Percentiles rank a stretch among this genome's conserved stretches.
Evolutionary conservation across 2,113 vertebrate species (phyloP).

Genomic region (Xyliphius kryptos): DNA sequence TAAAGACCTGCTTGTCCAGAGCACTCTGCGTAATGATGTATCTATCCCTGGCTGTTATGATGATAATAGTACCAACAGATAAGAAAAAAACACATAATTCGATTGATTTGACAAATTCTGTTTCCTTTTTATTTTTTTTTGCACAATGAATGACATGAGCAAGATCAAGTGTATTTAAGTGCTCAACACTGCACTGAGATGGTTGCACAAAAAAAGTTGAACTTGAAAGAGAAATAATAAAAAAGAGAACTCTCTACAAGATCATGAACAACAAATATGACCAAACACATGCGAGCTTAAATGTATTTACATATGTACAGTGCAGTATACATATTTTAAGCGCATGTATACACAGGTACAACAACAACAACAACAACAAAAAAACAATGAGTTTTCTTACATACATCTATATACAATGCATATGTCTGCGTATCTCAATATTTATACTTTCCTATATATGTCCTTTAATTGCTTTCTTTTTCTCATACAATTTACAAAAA

Average conservation of each 20-base stretch:
- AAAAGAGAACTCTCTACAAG: slow-evolving; percentile 82
- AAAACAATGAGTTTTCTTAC: slow-evolving; percentile 44
- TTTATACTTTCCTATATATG: slow-evolving; percentile 69
- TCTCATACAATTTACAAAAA: slow-evolving; percentile 99
- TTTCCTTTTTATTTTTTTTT: slow-evolving; percentile 90
- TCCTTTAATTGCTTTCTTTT: slow-evolving; percentile 75
- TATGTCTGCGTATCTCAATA: slow-evolving; percentile 71
- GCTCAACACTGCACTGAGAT: slow-evolving; percentile 94
- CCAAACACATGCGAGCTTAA: slow-evolving; percentile 92
- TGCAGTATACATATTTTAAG: slow-evolving; percentile 70
- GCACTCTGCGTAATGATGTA: too few species aligned
- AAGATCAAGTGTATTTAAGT: slow-evolving; percentile 97
- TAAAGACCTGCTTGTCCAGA: too few species aligned
- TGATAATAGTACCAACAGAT: too few species aligned
- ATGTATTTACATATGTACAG: slow-evolving; percentile 75
- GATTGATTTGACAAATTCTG: slow-evolving; percentile 71
- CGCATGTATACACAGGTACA: slow-evolving; percentile 59
- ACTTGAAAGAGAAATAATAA: slow-evolving; percentile 67
- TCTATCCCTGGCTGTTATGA: too few species aligned
- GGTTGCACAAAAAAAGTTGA: slow-evolving; percentile 96
- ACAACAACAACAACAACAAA: too few species aligned
- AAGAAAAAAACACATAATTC: too few species aligned
- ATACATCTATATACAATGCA: slow-evolving; percentile 72
- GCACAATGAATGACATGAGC: slow-evolving; percentile 99
- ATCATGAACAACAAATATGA: slow-evolving; percentile 99